Evolutionary conservation across 2,888 invertebrate species (phyloP).

Genomic region (Drosophila meridionalis): DNA sequence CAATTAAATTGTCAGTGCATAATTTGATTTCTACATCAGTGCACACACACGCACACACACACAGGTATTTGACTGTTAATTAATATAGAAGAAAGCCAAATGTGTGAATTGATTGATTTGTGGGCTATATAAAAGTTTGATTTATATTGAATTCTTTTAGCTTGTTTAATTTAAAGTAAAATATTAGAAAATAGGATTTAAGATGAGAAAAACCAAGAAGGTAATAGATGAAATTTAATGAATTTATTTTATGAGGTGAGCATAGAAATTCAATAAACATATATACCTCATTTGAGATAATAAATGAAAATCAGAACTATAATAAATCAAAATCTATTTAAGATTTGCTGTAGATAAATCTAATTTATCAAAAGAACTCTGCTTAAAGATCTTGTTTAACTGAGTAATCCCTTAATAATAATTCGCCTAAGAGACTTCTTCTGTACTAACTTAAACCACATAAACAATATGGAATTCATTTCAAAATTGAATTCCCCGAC

Average conservation of each 20-base stretch:
- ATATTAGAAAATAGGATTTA: neutral
- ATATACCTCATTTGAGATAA: neutral
- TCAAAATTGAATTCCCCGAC: slow-evolving; percentile 3
- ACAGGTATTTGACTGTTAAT: slow-evolving; percentile 31
- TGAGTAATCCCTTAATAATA: neutral
- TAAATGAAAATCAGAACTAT: neutral
- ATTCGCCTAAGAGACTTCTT: neutral
- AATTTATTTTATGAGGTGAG: neutral
- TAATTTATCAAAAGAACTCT: neutral
- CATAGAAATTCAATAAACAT: neutral
- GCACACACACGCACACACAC: neutral
- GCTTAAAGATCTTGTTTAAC: neutral
- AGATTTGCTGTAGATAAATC: neutral
- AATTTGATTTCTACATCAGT: slow-evolving; percentile 45
- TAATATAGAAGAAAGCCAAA: slow-evolving; percentile 47
- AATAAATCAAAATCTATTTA: neutral
- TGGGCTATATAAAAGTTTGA: slow-evolving; percentile 11
- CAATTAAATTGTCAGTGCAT: slow-evolving; percentile 75
- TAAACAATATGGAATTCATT: slow-evolving; percentile 8
- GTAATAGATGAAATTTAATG: no score
- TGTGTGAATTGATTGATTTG: slow-evolving; percentile 43
- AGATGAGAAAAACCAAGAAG: no score
- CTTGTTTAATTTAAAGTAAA: neutral
- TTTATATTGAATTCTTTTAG: slow-evolving; percentile 6
- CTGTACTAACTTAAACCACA: slow-evolving; percentile 4